Evolutionary conservation across 2,797 vertebrate genomes (phyloP).

Genomic region (Enteromius argenteus): DNA sequence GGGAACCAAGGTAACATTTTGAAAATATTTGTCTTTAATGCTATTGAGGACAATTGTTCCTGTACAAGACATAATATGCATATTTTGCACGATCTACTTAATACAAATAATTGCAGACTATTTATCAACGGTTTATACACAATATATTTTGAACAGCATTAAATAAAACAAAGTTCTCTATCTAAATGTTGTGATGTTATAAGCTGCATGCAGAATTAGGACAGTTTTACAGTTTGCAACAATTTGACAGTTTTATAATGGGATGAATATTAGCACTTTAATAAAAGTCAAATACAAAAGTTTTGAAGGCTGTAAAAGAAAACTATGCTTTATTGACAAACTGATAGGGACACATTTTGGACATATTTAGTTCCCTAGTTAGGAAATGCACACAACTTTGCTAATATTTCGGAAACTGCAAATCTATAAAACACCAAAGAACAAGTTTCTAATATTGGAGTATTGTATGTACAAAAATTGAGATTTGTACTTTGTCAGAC

Average conservation of each 20-base stretch:
- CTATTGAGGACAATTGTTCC: conserved; percentile 8
- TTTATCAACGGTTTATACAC: conserved; percentile 64
- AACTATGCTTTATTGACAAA: conserved; percentile 86
- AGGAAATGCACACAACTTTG: conserved; percentile 81
- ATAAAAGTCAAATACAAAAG: conserved; percentile 82
- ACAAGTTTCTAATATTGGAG: conserved; percentile 64
- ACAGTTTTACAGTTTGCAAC: conserved; percentile 65
- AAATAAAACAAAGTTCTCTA: conserved; percentile 16
- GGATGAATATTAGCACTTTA: conserved; percentile 59
- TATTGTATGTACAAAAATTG: conserved; percentile 77
- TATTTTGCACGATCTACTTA: conserved; percentile 14
- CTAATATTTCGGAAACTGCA: conserved; percentile 77
- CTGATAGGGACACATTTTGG: conserved; percentile 80
- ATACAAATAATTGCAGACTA: conserved; percentile 30
- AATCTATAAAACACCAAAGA: conserved; percentile 75
- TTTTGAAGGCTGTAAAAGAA: conserved; percentile 80
- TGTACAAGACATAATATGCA: conserved; percentile 32
- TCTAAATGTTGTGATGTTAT: conserved; percentile 39
- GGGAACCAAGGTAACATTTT: neutral
- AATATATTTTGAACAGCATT: conserved; percentile 51
- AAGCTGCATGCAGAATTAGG: conserved; percentile 50
- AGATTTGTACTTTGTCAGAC: conserved; percentile 72
- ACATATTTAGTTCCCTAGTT: conserved; percentile 84
- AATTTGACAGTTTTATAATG: conserved; percentile 74
- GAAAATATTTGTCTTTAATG: neutral